Conservation (phyloP, 2,797 vertebrate species). For the Molossus molossus region DNA sequence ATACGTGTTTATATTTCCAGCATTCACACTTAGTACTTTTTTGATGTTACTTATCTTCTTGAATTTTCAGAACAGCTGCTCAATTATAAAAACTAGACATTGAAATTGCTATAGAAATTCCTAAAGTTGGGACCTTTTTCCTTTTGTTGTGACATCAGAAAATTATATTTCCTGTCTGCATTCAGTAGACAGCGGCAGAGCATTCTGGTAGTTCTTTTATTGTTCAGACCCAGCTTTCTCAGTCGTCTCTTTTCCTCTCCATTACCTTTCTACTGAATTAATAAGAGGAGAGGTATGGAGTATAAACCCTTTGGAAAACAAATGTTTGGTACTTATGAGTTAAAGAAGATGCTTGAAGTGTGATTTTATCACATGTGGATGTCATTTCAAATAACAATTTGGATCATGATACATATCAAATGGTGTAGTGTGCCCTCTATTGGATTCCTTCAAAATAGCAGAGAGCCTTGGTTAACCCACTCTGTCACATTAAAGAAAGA, state of each 20-base stretch:
- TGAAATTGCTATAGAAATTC: not conserved
- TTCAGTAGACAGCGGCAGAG: not conserved
- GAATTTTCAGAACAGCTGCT: not conserved
- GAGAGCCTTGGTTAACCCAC: not conserved
- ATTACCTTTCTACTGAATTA: not conserved
- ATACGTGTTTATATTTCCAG: not conserved
- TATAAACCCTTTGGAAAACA: not conserved
- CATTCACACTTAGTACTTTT: not conserved
- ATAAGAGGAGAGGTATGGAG: not conserved
- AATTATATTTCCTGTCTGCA: not conserved
- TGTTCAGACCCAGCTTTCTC: not conserved
- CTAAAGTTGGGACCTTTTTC: not conserved
- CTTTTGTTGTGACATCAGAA: not conserved
- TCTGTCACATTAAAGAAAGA: not conserved
- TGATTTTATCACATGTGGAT: not conserved
- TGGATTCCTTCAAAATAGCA: not conserved
- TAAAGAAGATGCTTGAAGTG: not conserved
- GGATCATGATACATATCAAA: rapidly evolving
- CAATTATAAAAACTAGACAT: not conserved
- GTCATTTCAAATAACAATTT: not conserved
- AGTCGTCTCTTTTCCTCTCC: not conserved
- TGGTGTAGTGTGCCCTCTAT: not conserved
- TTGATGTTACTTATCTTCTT: not conserved
- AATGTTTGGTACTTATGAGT: not conserved
- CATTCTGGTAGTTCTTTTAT: not conserved